Conservation (phyloP, 2,888 invertebrate genomes). For the Biston betularia region DNA sequence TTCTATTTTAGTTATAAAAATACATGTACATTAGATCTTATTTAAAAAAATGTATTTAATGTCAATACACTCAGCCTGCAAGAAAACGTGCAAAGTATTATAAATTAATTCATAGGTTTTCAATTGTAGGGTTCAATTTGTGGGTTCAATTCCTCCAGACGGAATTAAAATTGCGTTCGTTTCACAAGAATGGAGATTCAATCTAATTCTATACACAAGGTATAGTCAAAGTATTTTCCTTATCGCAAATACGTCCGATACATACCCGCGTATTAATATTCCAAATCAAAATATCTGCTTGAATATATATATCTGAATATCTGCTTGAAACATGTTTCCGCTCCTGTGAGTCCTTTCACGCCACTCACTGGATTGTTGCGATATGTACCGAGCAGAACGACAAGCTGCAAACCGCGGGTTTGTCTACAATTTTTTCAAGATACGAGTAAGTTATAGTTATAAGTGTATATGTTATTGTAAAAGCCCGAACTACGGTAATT, state of each 20-base stretch:
- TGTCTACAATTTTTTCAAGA: not conserved
- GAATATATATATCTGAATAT: conserved; percentile 24
- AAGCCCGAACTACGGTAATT: no score
- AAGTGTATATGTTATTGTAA: no score
- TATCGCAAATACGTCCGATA: conserved; percentile 15
- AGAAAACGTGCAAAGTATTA: no score
- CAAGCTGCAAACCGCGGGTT: not conserved
- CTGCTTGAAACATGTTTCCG: conserved; percentile 21
- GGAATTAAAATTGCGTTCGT: conserved; percentile 1
- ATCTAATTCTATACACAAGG: not conserved
- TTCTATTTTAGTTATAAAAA: no score
- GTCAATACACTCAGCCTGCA: no score
- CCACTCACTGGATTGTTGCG: conserved; percentile 17
- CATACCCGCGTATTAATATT: conserved; percentile 17
- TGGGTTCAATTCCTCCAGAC: no score
- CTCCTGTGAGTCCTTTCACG: conserved; percentile 22
- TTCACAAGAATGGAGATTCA: conserved; percentile 1
- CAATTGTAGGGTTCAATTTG: no score
- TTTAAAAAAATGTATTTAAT: no score
- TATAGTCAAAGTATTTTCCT: conserved; percentile 1
- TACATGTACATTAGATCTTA: no score
- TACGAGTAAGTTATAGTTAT: no score
- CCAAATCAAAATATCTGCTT: conserved; percentile 24
- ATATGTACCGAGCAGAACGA: not conserved
- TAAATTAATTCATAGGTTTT: no score